Base-by-base conservation (phyloP, 1,140 invertebrate genomes). In the Platyscapa corneri region DNA sequence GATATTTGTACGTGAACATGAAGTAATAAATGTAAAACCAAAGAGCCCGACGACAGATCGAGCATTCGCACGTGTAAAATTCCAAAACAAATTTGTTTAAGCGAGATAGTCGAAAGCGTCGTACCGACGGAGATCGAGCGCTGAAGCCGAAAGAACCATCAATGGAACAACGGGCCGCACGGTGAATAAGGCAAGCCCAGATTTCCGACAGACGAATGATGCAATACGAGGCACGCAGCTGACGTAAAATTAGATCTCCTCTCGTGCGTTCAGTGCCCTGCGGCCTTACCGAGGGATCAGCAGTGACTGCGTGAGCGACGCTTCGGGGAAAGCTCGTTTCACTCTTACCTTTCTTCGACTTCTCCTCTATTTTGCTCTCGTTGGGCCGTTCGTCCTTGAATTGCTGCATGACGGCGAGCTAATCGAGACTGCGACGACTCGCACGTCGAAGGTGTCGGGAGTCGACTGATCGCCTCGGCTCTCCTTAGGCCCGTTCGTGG, bases 191-290 rank as follows among this genome's bases (percentile, higher is more conserved):
- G 64, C 23, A 34, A 67, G 8, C 37, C 23, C 18, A 74, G 37
- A 74, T 42, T 74, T 23, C 37, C 7, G 20, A n/a, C n/a, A n/a
- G 60, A 34, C 23, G 6, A 72, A 67, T 88, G 86, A 89, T 88
- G 87, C 81, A 89, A 89, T 80, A 65, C 86, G 39, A 60, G 37
- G 84, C 79, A 42, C 16, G 86, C 46, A 83, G 76, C 16, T 72
- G 83, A 77, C 65, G 53, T 90, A 88, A 88, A 90, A 88, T 89
- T 90, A 90, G 88, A 86, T 42, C 75, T 70, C 30, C 34, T 10
- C 74, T 37, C 18, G 23, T 53, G 27, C 34, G 0, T 37, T 8
- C 14, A 12, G 42, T 42, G n/a, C 34, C 27, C 56, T 2, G 30
- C 74, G 74, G 49, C 2, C 32, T n/a, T 53, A 76, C 6, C 5